A percentile compares a stretch with the other conserved stretches of the same genome.
These are phyloP conservation scores for Drymodes brunneopygia DNA, from an alignment of 2,113 vertebrate species.

Conservation along the genomic window DNA sequence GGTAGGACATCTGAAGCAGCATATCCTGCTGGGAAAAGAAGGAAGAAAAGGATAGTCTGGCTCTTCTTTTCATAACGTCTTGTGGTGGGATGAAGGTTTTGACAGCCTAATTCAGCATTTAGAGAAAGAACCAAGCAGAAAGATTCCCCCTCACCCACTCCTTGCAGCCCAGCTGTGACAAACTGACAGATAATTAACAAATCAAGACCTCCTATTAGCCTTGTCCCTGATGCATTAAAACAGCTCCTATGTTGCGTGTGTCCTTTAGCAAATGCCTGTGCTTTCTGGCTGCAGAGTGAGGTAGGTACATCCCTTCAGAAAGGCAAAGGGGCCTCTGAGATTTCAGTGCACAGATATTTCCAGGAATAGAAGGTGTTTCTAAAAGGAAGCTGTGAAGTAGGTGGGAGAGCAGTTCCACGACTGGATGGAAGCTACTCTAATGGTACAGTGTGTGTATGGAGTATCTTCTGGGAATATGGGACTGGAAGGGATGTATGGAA, in stretches of 20 bases:
- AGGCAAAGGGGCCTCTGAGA: background rate
- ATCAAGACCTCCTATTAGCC: conserved; percentile 65
- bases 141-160: conserved; percentile 7
- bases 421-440: background rate
- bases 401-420: background rate
- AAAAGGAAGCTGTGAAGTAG: background rate
- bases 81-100: conserved; percentile 43
- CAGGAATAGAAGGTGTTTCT: background rate
- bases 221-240: conserved; percentile 52
- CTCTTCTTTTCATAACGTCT: conserved; percentile 24
- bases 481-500: background rate
- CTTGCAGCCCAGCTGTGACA: conserved; percentile 67
- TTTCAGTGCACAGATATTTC: background rate
- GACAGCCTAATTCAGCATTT: conserved; percentile 62
- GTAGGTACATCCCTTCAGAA: background rate
- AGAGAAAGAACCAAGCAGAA: conserved; percentile 41
- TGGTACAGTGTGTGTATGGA: background rate
- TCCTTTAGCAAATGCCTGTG: conserved; percentile 49
- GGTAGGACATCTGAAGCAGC: conserved; percentile 10
- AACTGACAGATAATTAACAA: conserved; percentile 72
- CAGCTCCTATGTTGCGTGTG: conserved; percentile 41
- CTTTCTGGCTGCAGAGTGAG: background rate
- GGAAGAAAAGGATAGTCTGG: conserved; percentile 4
- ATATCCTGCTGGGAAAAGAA: background rate
- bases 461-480: background rate